Conservation (phyloP, 35 echinoderm and acorn worm species). For the Diadema setosum region DNA sequence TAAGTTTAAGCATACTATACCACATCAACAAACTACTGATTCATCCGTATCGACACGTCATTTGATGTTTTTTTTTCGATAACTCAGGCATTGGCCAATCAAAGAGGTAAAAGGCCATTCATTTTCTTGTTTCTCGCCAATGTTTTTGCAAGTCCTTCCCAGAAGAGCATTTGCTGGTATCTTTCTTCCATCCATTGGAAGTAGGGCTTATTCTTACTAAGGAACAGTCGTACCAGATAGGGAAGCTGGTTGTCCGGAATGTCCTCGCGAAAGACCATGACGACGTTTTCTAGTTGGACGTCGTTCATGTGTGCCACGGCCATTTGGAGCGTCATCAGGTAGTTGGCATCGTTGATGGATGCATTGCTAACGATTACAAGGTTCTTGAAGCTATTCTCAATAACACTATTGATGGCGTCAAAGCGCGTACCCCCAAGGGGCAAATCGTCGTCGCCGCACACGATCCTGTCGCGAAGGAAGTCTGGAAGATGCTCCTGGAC, state of each 20-base stretch:
- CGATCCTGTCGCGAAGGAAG: neutral
- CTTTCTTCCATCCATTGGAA: neutral
- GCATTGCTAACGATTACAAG: neutral
- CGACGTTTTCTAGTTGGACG: neutral
- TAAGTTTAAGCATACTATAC: too few species aligned
- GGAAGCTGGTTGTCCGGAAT: neutral
- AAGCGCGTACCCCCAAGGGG: neutral
- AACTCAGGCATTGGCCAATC: too few species aligned
- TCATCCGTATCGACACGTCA: too few species aligned
- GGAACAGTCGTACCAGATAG: constrained; percentile 2
- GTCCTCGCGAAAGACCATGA: neutral
- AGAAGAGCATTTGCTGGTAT: neutral
- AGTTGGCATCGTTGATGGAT: neutral
- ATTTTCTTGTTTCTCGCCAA: neutral
- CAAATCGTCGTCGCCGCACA: neutral
- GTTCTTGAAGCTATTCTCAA: neutral
- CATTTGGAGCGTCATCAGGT: neutral
- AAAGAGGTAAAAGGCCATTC: neutral
- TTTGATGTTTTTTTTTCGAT: too few species aligned
- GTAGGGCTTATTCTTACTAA: neutral
- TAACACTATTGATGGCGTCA: neutral
- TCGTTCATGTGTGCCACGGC: neutral
- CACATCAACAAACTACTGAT: too few species aligned
- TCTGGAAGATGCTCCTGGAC: neutral
- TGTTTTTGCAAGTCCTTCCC: neutral